Conservation (phyloP, 2,888 invertebrate species). For the Pammene fasciana region DNA sequence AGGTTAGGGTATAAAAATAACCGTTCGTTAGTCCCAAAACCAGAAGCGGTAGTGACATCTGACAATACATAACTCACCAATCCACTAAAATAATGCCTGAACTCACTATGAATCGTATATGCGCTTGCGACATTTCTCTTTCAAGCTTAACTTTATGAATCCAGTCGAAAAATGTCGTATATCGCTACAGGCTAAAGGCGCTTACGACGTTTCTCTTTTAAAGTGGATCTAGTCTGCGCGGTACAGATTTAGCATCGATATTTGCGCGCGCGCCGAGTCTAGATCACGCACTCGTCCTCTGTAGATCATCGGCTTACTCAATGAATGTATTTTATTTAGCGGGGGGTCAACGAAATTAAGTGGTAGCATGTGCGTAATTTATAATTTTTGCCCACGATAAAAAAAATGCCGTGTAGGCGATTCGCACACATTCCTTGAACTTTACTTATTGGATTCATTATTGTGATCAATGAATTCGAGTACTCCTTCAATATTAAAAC, state of each 20-base stretch:
- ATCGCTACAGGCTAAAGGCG: conserved; percentile 5
- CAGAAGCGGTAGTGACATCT: conserved; percentile 68
- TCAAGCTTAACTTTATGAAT: background rate
- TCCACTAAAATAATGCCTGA: background rate
- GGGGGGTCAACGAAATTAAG: conserved; percentile 23
- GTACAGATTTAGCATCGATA: conserved; percentile 75
- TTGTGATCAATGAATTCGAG: background rate
- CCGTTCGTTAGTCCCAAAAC: conserved; percentile 56
- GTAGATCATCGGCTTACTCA: conserved; percentile 43
- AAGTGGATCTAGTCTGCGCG: conserved; percentile 62
- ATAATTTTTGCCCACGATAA: background rate
- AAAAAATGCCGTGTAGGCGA: background rate
- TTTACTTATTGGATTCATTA: background rate
- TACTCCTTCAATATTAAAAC: too few species aligned
- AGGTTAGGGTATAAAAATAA: conserved; percentile 37
- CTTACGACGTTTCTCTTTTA: conserved; percentile 4
- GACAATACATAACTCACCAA: conserved; percentile 66
- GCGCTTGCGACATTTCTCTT: conserved; percentile 11
- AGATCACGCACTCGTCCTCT: conserved; percentile 59
- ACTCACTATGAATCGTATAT: background rate
- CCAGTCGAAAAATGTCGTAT: background rate
- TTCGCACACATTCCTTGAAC: background rate
- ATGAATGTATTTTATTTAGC: conserved; percentile 30
- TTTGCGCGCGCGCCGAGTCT: conserved; percentile 61
- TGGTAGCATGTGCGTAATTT: background rate